These are phyloP conservation scores for Ctenochaetus hawaiiensis DNA, from an alignment of 2,797 vertebrate species.

Conservation along the genomic window DNA sequence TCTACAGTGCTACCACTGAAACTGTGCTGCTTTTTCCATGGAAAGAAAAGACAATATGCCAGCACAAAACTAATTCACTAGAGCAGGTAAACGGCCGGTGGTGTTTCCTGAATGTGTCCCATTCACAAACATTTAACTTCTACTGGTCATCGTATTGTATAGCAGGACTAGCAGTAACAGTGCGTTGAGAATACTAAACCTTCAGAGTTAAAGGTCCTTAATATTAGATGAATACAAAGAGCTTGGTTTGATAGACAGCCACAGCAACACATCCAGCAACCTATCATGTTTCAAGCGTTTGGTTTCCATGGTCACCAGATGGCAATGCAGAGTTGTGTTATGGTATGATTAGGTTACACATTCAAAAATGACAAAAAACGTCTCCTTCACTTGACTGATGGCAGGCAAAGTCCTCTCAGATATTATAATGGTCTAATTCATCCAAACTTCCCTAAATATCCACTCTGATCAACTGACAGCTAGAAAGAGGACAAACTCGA, in stretches of 20 bases:
- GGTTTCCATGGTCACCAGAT: constrained; percentile 75
- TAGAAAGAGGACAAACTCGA: constrained; percentile 64
- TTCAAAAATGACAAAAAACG: constrained; percentile 60
- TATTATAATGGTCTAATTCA: constrained; percentile 49
- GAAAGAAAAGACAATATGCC: constrained; percentile 46
- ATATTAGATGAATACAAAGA: constrained; percentile 80
- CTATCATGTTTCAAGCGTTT: constrained; percentile 72
- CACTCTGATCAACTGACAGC: constrained; percentile 62
- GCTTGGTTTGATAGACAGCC: constrained; percentile 73
- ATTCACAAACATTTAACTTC: constrained; percentile 60
- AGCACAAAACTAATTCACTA: constrained; percentile 68
- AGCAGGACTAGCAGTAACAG: constrained; percentile 73
- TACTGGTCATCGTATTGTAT: constrained; percentile 59
- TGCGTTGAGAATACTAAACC: constrained; percentile 67
- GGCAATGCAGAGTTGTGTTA: constrained; percentile 59
- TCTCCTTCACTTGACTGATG: constrained; percentile 68
- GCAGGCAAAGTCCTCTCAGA: constrained; percentile 56
- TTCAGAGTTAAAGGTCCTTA: constrained; percentile 74
- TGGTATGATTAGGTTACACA: constrained; percentile 68
- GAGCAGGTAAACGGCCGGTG: constrained; percentile 60
- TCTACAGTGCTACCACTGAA: constrained; percentile 64
- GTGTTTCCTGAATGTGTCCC: constrained; percentile 60
- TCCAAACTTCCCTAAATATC: constrained; percentile 61
- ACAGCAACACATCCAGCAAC: constrained; percentile 68
- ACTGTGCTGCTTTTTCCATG: constrained; percentile 56